Conservation (phyloP, 2,797 vertebrate genomes). For the Sebastes elongatus region DNA sequence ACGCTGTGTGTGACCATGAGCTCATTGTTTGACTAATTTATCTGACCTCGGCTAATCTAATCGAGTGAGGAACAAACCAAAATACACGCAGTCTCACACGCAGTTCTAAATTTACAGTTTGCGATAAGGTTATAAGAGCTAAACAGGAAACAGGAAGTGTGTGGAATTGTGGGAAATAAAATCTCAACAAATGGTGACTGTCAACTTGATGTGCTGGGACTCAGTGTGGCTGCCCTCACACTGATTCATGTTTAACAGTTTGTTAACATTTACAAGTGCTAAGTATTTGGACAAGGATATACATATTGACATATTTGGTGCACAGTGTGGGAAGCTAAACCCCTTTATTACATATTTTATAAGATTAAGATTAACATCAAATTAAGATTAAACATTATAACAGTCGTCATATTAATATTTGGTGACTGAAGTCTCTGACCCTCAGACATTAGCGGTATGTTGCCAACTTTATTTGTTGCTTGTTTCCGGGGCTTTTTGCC, state of each 20-base stretch:
- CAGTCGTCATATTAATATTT: too few species aligned
- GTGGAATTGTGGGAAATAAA: conserved; percentile 41
- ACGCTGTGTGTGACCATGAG: neutral
- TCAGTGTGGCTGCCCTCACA: neutral
- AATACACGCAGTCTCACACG: conserved; percentile 26
- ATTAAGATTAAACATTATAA: too few species aligned
- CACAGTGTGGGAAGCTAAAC: too few species aligned
- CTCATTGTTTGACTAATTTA: conserved; percentile 35
- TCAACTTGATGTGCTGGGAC: neutral
- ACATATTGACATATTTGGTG: too few species aligned
- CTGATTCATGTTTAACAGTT: neutral
- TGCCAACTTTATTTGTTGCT: too few species aligned
- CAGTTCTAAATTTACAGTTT: conserved; percentile 40
- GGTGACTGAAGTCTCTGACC: too few species aligned
- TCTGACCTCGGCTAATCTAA: conserved; percentile 48
- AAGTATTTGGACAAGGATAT: neutral
- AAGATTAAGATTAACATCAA: too few species aligned
- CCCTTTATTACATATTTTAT: too few species aligned
- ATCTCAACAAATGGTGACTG: conserved; percentile 5
- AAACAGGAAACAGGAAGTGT: conserved; percentile 72
- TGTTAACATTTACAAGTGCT: neutral
- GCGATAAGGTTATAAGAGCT: conserved; percentile 50
- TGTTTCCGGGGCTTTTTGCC: too few species aligned
- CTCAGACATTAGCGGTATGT: too few species aligned
- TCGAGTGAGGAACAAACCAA: conserved; percentile 11